phyloP scores from a whole-genome alignment of 1,140 invertebrate species.

The Drosophila tristis region DNA sequence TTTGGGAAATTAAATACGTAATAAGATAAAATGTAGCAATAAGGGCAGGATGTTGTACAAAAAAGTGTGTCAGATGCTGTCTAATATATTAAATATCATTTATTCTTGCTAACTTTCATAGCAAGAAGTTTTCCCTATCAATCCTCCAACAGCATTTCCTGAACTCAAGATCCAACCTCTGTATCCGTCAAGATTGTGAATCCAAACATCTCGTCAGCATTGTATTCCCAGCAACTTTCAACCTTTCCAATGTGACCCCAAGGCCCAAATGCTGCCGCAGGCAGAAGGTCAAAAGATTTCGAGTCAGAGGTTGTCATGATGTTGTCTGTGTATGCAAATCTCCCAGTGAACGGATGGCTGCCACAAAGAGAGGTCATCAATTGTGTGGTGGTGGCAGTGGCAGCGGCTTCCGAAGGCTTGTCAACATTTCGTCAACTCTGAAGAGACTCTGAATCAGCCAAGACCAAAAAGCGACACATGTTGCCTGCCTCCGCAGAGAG shows the following conservation, averaged over 20 bases:
- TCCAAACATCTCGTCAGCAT: not conserved
- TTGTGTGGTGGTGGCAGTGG: slow-evolving; percentile 20
- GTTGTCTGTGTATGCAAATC: slow-evolving; percentile 29
- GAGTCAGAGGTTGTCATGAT: slow-evolving; percentile 21
- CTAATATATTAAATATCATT: no score
- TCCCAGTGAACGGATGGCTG: slow-evolving; percentile 26
- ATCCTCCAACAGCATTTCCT: not conserved
- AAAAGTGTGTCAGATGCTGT: no score
- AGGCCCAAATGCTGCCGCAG: slow-evolving; percentile 1
- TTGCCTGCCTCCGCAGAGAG: slow-evolving; percentile 41
- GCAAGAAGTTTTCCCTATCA: no score
- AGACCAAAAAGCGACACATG: slow-evolving; percentile 46
- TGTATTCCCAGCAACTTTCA: slow-evolving; percentile 32
- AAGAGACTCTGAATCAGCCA: slow-evolving; percentile 34
- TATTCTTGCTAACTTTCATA: no score
- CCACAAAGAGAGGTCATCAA: slow-evolving; percentile 26
- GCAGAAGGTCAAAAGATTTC: slow-evolving; percentile 27
- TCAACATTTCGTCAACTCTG: slow-evolving; percentile 53
- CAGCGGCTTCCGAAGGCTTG: slow-evolving; percentile 37
- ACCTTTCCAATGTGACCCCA: slow-evolving; percentile 40
- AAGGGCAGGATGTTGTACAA: no score
- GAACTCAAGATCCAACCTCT: not conserved
- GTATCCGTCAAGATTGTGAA: not conserved
- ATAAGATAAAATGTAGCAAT: no score
- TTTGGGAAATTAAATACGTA: slow-evolving; percentile 19